A percentile compares a stretch with the other conserved stretches of the same genome.
Conservation (phyloP, 2,113 vertebrate genomes). For the Pristiophorus japonicus region DNA sequence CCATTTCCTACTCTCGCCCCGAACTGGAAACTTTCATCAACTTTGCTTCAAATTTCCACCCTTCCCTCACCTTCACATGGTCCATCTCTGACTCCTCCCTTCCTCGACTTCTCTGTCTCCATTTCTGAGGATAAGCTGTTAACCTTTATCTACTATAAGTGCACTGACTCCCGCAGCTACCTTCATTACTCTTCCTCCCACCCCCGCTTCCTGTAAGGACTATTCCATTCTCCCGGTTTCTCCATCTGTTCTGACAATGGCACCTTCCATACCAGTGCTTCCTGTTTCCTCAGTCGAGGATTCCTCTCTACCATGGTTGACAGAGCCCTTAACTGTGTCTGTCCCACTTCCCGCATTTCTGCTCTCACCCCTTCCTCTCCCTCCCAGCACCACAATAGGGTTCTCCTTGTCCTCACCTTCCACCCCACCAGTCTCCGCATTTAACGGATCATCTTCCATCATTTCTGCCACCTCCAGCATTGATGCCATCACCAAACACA, state of each 20-base stretch:
- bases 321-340: not conserved
- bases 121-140: too few relatives aligned
- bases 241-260: not conserved
- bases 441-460: too few relatives aligned
- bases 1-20: too few relatives aligned
- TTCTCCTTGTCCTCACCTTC: too few relatives aligned
- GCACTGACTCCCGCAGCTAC: not conserved
- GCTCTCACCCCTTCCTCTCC: not conserved
- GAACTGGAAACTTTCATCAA: too few relatives aligned
- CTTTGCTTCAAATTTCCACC: too few relatives aligned
- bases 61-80: too few relatives aligned
- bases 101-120: not conserved
- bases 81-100: not conserved
- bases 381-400: too few relatives aligned
- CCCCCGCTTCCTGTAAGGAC: not conserved
- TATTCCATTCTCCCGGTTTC: not conserved
- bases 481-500: too few relatives aligned
- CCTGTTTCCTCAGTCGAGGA: not conserved
- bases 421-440: too few relatives aligned
- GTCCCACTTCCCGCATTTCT: not conserved
- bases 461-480: too few relatives aligned
- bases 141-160: too few relatives aligned
- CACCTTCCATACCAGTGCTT: not conserved
- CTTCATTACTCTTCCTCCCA: not conserved
- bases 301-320: not conserved